Evolutionary conservation across 2,888 invertebrate genomes (phyloP).

Genomic region (Apantesis nais): DNA sequence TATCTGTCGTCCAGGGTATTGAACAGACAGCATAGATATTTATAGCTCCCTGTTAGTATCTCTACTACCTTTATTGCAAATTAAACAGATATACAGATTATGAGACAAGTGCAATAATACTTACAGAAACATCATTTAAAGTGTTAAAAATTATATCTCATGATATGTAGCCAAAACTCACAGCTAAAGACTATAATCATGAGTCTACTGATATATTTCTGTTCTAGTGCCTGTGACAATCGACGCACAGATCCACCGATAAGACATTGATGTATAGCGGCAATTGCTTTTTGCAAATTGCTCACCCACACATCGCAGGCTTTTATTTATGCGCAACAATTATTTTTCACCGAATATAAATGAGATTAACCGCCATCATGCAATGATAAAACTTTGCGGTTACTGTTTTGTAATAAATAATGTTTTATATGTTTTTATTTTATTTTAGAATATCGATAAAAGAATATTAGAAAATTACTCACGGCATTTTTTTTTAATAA

Average conservation of each 20-base stretch:
- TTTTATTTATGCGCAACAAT: conserved; percentile 71
- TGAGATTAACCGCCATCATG: conserved; percentile 52
- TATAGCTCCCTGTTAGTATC: too few species aligned
- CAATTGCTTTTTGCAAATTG: conserved; percentile 81
- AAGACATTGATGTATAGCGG: conserved; percentile 76
- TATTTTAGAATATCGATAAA: too few species aligned
- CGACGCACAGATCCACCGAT: conserved; percentile 69
- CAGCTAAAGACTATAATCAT: not conserved
- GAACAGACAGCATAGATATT: too few species aligned
- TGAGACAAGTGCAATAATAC: too few species aligned
- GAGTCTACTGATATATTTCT: conserved; percentile 13
- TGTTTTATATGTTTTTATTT: not conserved
- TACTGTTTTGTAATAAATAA: conserved; percentile 2
- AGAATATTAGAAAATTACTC: not conserved
- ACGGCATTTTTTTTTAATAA: not conserved
- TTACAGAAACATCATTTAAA: too few species aligned
- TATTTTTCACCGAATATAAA: conserved; percentile 62
- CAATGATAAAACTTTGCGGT: conserved; percentile 21
- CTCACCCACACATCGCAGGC: conserved; percentile 55
- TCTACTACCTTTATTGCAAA: too few species aligned
- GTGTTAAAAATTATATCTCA: too few species aligned
- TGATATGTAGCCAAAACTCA: too few species aligned
- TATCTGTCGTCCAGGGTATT: too few species aligned
- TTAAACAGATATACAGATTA: too few species aligned
- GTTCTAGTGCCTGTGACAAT: conserved; percentile 55